Conservation (phyloP, 2,888 invertebrate species). For the Thymelicus acteon region DNA sequence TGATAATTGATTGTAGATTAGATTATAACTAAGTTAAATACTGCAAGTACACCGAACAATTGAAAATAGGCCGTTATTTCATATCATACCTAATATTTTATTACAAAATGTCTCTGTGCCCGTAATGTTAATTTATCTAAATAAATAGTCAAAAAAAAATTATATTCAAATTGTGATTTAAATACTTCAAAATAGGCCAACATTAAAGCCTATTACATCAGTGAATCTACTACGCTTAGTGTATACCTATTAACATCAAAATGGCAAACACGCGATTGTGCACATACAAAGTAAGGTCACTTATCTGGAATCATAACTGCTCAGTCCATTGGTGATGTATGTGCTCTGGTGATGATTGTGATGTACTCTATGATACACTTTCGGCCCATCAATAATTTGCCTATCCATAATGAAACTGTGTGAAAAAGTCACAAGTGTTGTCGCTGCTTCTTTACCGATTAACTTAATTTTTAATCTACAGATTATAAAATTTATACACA, state of each 20-base stretch:
- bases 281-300: not conserved
- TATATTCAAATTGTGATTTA: conserved; percentile 3
- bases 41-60: conserved; percentile 19
- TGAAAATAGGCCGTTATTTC: conserved; percentile 8
- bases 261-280: not conserved
- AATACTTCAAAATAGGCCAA: not conserved
- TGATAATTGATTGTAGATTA: not conserved
- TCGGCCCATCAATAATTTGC: too few species aligned
- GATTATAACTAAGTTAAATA: conserved; percentile 22
- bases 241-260: conserved; percentile 5
- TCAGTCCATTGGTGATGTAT: not conserved
- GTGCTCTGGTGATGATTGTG: too few species aligned
- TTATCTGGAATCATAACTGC: conserved; percentile 2
- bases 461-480: too few species aligned
- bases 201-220: not conserved
- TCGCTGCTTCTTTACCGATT: too few species aligned
- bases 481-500: too few species aligned
- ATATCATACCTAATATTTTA: conserved; percentile 7
- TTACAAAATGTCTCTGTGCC: conserved; percentile 12
- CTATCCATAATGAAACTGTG: too few species aligned
- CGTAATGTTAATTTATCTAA: conserved; percentile 13
- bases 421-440: too few species aligned
- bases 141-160: conserved; percentile 5
- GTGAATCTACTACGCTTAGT: conserved; percentile 19
- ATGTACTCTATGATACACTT: not conserved